A percentile compares a stretch with the other conserved stretches of the same genome.
Evolutionary conservation across 2,113 vertebrate genomes (phyloP).

Genomic region (Typhlomys cinereus): DNA sequence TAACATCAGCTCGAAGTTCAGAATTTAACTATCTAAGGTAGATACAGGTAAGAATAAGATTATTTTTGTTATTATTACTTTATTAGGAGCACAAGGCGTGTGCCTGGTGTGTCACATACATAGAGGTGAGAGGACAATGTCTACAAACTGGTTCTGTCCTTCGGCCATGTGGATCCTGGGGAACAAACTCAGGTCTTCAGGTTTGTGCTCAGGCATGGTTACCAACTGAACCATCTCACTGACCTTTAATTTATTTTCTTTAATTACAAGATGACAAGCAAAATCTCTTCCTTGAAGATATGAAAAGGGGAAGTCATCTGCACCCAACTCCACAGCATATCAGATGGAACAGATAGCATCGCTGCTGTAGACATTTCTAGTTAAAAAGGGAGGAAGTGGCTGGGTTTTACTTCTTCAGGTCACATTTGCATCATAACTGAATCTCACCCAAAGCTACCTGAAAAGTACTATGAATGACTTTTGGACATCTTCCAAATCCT

Average conservation of each 20-base stretch:
- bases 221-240: too few relatives aligned
- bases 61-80: too few relatives aligned
- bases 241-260: neutral
- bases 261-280: neutral
- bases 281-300: neutral
- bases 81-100: too few relatives aligned
- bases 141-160: too few relatives aligned
- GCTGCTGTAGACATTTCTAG: neutral
- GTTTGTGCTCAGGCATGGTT: too few relatives aligned
- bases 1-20: neutral
- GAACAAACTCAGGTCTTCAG: too few relatives aligned
- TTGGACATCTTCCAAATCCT: neutral
- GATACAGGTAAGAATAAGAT: neutral
- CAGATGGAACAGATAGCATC: neutral
- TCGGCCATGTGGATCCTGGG: too few relatives aligned
- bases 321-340: too few relatives aligned
- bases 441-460: neutral
- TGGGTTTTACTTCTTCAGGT: neutral
- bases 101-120: too few relatives aligned
- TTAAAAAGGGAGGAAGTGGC: neutral
- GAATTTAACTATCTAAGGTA: constrained; percentile 17
- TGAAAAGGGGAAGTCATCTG: neutral
- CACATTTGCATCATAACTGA: neutral
- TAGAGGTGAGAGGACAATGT: too few relatives aligned
- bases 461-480: neutral